phyloP scores from a whole-genome alignment of 2,113 vertebrate species.

The Takifugu flavidus region DNA sequence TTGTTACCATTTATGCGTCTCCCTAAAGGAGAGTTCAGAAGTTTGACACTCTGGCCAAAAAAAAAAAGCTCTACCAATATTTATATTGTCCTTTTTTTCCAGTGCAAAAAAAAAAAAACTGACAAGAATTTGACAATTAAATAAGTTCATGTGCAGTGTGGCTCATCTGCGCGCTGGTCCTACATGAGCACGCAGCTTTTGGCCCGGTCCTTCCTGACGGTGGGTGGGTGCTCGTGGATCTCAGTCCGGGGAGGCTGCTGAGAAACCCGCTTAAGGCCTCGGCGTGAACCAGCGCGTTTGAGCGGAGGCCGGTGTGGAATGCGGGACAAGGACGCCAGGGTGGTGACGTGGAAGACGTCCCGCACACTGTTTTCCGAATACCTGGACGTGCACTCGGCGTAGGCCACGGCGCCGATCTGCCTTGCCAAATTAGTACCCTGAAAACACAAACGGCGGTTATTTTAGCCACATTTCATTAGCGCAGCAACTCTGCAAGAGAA shows the following conservation, averaged over 20 bases:
- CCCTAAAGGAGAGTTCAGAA: conserved; percentile 34
- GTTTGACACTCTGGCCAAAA: conserved; percentile 35
- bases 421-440: conserved; percentile 86
- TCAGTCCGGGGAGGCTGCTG: conserved; percentile 85
- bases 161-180: conserved; percentile 39
- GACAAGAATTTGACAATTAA: conserved; percentile 64
- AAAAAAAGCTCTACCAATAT: conserved; percentile 40
- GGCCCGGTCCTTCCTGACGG: conserved; percentile 88
- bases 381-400: conserved; percentile 89
- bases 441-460: not conserved
- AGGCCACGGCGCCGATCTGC: conserved; percentile 90
- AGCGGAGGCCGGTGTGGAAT: conserved; percentile 73
- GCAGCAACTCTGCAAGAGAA: too few species aligned
- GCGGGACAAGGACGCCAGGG: conserved; percentile 82
- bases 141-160: conserved; percentile 45
- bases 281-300: conserved; percentile 82
- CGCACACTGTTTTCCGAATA: conserved; percentile 92
- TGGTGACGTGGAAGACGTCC: conserved; percentile 92
- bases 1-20: conserved; percentile 2
- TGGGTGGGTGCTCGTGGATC: conserved; percentile 72
- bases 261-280: conserved; percentile 83
- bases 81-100: conserved; percentile 43
- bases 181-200: conserved; percentile 96
- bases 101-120: conserved; percentile 49
- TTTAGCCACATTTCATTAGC: too few species aligned